Evolutionary conservation across 2,888 invertebrate species (phyloP), one percentile per base, ranked within the genome.

Genomic region (Cacoxenus indagator): DNA sequence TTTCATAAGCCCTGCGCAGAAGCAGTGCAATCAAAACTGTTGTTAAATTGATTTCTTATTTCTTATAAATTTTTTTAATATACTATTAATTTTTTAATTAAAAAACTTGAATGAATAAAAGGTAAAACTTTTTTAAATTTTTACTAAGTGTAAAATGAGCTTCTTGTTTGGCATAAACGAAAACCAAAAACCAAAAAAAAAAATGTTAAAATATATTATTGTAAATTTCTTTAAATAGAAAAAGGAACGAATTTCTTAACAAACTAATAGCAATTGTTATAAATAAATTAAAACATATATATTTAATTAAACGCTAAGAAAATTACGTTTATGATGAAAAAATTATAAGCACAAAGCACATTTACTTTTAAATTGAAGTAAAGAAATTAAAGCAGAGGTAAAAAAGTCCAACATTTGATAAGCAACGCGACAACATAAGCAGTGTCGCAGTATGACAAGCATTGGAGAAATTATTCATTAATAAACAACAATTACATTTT

Each of bases 201-300:
- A 19, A 43, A 3, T 51, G 65, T 8, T 48, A 24, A 67, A 45
- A 65, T 46, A 27, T n/a, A 65, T 51, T 64, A 57, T 65, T 75
- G 70, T 72, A 71, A 75, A 76, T 74, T 67, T 75, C 74, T 78
- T 78, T 76, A 73, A 24, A 59, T 29, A 54, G 64, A 69, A 74
- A 69, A 73, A 79, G 76, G 73, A 76, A 76, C 78, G 78, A 78
- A 78, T 78, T 78, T 78, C 80, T 78, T 79, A 78, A 77, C 71
- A 68, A 74, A 69, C 76, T 72, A 45, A 76, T 73, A 75, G 72
- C 67, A 73, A 76, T 75, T 78, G 79, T 79, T 79, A 77, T 70
- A 69, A 64, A 73, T 26, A 55, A 64, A 59, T 46, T 19, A 37
- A 24, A 54, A 55, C 54, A 55, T 62, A 4, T 64, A 72, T 37